Conservation (phyloP, 2,797 vertebrate species). For the Esox lucius region DNA sequence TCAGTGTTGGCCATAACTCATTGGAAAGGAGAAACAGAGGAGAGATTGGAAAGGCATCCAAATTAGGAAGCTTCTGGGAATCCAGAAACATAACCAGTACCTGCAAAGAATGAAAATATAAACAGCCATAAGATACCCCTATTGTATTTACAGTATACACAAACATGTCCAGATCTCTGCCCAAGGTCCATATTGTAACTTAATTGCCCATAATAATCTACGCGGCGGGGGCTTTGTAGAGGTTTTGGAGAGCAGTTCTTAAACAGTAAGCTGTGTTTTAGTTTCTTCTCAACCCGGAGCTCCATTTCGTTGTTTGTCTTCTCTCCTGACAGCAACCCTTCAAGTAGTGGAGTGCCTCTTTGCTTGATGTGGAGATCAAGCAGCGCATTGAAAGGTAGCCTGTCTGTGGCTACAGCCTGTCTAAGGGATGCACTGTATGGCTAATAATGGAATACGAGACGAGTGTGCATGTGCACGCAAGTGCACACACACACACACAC, state of each 20-base stretch:
- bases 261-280: conserved; percentile 16
- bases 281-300: not conserved
- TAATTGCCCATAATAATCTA: not conserved
- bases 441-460: not conserved
- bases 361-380: conserved; percentile 13
- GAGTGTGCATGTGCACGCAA: not conserved
- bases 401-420: conserved; percentile 10
- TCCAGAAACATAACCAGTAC: not conserved
- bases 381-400: not conserved
- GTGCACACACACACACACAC: not conserved
- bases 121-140: not conserved
- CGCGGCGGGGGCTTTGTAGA: not conserved
- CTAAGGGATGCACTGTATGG: conserved; percentile 6
- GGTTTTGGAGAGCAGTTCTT: conserved; percentile 35
- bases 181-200: not conserved
- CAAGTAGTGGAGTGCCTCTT: not conserved
- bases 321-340: conserved; percentile 10
- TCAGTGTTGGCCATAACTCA: not conserved
- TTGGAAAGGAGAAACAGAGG: not conserved
- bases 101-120: not conserved
- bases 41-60: not conserved
- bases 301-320: not conserved
- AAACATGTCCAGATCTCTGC: not conserved
- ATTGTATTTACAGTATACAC: not conserved
- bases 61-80: conserved; percentile 9